A percentile compares a stretch with the other conserved stretches of the same genome.
Conservation (phyloP, 2,888 invertebrate genomes). For the Perithous albicinctus region DNA sequence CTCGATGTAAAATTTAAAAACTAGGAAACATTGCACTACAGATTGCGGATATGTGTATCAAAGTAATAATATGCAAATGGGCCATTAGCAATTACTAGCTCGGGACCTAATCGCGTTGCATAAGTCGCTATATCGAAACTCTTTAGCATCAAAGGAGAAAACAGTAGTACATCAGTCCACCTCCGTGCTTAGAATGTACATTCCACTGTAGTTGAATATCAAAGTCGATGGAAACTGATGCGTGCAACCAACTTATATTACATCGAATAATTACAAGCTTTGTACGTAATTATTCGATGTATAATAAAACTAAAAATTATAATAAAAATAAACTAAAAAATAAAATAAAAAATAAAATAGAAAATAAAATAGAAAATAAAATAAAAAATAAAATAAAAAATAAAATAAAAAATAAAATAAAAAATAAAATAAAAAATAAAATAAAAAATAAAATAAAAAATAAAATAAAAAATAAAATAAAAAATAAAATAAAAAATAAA, state of each 20-base stretch:
- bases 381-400: too few species aligned
- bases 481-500: too few species aligned
- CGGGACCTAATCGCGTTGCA: constrained; percentile 54
- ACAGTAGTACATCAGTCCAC: background rate
- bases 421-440: too few species aligned
- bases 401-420: too few species aligned
- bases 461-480: too few species aligned
- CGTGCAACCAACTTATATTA: constrained; percentile 30
- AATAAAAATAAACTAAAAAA: constrained; percentile 6
- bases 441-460: too few species aligned
- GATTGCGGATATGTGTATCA: constrained; percentile 47
- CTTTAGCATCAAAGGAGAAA: constrained; percentile 51
- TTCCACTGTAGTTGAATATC: constrained; percentile 21
- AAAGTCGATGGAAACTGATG: background rate
- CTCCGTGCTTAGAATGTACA: constrained; percentile 40
- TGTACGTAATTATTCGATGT: constrained; percentile 46
- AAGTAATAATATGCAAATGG: constrained; percentile 54
- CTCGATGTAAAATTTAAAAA: background rate
- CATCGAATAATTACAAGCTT: constrained; percentile 36
- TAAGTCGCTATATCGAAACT: constrained; percentile 47
- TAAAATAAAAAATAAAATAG: background rate
- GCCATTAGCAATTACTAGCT: constrained; percentile 46
- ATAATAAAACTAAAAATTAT: too few species aligned
- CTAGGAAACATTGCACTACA: background rate
- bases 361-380: too few species aligned